Evolutionary conservation across 2,113 vertebrate genomes (phyloP).

Genomic region (Gyps fulvus): DNA sequence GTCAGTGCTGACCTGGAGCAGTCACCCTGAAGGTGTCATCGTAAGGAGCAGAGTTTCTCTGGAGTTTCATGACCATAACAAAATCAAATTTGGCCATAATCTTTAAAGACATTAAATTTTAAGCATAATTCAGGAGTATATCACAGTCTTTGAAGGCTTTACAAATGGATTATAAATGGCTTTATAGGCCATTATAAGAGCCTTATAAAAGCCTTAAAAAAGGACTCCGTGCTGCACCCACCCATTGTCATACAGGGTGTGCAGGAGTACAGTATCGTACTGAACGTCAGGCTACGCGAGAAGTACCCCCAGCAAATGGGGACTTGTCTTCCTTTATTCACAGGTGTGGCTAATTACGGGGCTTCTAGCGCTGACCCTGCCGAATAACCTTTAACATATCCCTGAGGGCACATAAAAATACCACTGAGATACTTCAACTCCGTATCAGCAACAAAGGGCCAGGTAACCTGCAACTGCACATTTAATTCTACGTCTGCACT

Average conservation of each 20-base stretch:
- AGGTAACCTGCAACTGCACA: neutral
- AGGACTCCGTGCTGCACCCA: neutral
- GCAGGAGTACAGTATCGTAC: neutral
- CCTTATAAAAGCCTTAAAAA: neutral
- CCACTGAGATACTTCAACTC: neutral
- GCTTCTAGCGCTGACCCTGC: neutral
- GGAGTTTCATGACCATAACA: neutral
- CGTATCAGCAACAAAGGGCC: neutral
- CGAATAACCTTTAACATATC: neutral
- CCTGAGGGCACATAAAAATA: constrained; percentile 4
- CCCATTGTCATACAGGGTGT: accelerated
- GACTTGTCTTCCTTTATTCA: neutral
- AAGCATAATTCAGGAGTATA: neutral
- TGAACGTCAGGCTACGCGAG: neutral
- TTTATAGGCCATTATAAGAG: neutral
- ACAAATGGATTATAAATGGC: neutral
- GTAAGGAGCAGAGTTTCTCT: neutral
- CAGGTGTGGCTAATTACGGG: neutral
- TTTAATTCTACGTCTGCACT: neutral
- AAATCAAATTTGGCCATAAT: neutral
- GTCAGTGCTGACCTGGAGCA: neutral
- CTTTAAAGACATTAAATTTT: neutral
- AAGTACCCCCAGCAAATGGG: neutral
- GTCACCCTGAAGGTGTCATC: neutral
- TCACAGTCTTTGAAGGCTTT: neutral